Conservation (phyloP, 2,888 invertebrate genomes). For the Melieria picta region DNA sequence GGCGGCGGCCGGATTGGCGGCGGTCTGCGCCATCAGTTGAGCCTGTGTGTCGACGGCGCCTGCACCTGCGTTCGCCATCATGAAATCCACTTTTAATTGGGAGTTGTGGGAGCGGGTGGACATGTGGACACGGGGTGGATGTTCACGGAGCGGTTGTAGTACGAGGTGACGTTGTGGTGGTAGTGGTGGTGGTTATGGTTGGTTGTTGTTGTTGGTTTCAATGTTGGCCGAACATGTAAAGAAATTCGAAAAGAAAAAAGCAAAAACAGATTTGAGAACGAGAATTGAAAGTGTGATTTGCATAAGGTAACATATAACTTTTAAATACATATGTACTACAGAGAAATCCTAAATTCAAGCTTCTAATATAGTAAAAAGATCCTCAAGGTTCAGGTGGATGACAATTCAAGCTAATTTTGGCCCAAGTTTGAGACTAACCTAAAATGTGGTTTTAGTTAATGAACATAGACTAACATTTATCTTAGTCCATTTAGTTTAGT, state of each 20-base stretch:
- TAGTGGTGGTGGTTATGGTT: slow-evolving; percentile 1
- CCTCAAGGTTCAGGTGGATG: too few relatives aligned
- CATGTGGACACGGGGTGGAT: not conserved
- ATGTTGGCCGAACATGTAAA: not conserved
- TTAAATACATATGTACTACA: too few relatives aligned
- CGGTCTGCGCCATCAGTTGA: slow-evolving; percentile 53
- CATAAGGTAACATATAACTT: too few relatives aligned
- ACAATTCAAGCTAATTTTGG: too few relatives aligned
- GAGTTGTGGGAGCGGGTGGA: not conserved
- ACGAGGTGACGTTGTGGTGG: not conserved
- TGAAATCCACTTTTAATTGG: slow-evolving; percentile 58
- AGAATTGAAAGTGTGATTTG: too few relatives aligned
- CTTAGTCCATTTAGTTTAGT: too few relatives aligned
- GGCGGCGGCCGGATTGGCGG: slow-evolving; percentile 58
- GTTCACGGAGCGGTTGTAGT: not conserved
- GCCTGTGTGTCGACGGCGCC: slow-evolving; percentile 58
- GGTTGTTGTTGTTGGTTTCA: not conserved
- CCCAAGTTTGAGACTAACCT: too few relatives aligned
- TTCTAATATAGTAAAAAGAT: too few relatives aligned
- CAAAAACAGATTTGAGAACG: not conserved
- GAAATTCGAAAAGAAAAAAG: not conserved
- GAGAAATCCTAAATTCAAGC: too few relatives aligned
- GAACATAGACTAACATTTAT: too few relatives aligned
- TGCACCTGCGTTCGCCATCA: slow-evolving; percentile 65
- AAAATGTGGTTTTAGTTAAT: too few relatives aligned